Percentiles rank a stretch among this genome's conserved stretches.
These are phyloP conservation scores for Parasteatoda tepidariorum DNA, from an alignment of 1,140 invertebrate genomes.

Conservation along the genomic window DNA sequence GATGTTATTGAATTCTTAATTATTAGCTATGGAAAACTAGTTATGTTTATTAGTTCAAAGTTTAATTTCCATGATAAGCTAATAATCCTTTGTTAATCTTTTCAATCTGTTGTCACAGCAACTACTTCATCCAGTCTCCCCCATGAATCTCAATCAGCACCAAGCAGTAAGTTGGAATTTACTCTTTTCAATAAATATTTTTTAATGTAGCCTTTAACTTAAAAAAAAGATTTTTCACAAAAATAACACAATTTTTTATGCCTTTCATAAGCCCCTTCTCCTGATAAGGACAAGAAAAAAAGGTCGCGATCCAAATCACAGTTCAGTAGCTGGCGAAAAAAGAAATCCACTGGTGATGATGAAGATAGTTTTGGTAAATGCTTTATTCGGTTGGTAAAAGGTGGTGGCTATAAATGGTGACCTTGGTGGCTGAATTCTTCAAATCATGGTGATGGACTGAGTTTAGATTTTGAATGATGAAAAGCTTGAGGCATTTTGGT, in stretches of 20 bases:
- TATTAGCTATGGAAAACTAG: too few species aligned
- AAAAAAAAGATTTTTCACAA: neutral
- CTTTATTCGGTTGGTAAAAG: constrained; percentile 1
- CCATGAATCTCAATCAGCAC: constrained; percentile 64
- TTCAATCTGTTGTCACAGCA: constrained; percentile 34
- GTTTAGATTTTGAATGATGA: too few species aligned
- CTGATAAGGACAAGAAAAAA: constrained; percentile 68
- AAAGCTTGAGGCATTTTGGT: neutral
- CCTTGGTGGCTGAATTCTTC: neutral
- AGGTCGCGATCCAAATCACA: constrained; percentile 88
- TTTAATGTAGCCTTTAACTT: neutral
- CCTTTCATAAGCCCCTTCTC: constrained; percentile 61
- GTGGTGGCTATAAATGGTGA: constrained; percentile 28
- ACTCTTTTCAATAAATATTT: neutral
- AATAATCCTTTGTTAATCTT: neutral
- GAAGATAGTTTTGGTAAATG: constrained; percentile 58
- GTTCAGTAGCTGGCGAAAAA: constrained; percentile 89
- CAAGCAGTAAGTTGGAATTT: constrained; percentile 61
- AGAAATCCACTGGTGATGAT: constrained; percentile 63
- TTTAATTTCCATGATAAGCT: neutral
- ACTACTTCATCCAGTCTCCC: constrained; percentile 38
- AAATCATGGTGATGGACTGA: neutral
- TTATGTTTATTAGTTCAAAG: neutral
- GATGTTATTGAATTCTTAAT: too few species aligned
- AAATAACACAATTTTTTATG: constrained; percentile 16